Evolutionary conservation across 2,797 vertebrate species (phyloP).

Genomic region (Typhlichthys eigenmanni): DNA sequence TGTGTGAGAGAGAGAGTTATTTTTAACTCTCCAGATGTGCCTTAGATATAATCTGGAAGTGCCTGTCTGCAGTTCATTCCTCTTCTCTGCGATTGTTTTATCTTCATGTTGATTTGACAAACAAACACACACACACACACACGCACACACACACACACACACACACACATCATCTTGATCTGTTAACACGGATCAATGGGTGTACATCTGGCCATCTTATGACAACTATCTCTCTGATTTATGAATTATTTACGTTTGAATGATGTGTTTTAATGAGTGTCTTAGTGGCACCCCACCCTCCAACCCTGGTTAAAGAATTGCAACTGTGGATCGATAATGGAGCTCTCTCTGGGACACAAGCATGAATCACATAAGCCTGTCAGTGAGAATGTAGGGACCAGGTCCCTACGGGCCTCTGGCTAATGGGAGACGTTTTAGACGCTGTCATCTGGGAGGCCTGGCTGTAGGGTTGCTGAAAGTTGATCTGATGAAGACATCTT

Average conservation of each 20-base stretch:
- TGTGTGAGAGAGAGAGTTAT: slow-evolving; percentile 55
- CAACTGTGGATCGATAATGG: slow-evolving; percentile 63
- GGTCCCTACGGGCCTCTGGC: slow-evolving; percentile 24
- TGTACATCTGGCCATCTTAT: slow-evolving; percentile 46
- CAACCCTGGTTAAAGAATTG: slow-evolving; percentile 39
- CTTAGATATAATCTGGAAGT: slow-evolving; percentile 65
- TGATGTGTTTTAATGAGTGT: slow-evolving; percentile 47
- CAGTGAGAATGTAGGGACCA: slow-evolving; percentile 31
- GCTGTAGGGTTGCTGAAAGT: slow-evolving; percentile 27
- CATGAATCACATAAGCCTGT: slow-evolving; percentile 51
- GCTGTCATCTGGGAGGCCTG: slow-evolving; percentile 2
- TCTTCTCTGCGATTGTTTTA: slow-evolving; percentile 67
- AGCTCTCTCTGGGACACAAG: slow-evolving; percentile 27
- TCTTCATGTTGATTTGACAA: slow-evolving; percentile 62
- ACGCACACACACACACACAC: slow-evolving; percentile 13
- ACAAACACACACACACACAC: slow-evolving; percentile 15
- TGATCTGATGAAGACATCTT: slow-evolving; percentile 11
- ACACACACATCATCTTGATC: slow-evolving; percentile 23
- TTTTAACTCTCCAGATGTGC: slow-evolving; percentile 75
- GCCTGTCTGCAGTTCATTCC: slow-evolving; percentile 63
- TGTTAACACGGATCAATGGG: slow-evolving; percentile 44
- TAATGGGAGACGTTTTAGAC: too few species aligned
- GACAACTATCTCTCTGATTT: slow-evolving; percentile 34
- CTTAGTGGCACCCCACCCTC: not conserved
- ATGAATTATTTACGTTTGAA: slow-evolving; percentile 57